These are phyloP conservation scores for Malaclemys terrapin DNA, from an alignment of 2,113 vertebrate genomes.

Conservation along the genomic window DNA sequence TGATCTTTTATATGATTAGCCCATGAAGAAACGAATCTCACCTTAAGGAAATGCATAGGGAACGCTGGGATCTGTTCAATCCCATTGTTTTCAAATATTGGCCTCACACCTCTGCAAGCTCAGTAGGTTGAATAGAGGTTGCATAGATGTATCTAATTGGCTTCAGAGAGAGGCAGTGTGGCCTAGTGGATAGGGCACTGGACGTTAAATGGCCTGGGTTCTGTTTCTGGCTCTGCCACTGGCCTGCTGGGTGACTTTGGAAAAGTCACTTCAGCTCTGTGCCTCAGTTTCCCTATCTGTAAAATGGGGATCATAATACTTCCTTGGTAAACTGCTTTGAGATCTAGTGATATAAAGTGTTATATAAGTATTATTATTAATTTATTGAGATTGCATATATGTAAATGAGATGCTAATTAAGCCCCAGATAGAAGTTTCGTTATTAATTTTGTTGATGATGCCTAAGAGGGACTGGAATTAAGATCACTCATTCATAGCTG, in stretches of 20 bases:
- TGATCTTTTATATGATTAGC: background rate
- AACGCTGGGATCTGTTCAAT: constrained; percentile 4
- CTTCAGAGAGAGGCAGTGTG: background rate
- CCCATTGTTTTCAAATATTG: background rate
- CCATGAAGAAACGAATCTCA: background rate
- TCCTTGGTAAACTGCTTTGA: background rate
- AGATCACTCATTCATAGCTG: background rate
- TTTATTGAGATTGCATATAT: background rate
- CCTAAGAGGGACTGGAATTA: background rate
- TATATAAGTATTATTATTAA: background rate
- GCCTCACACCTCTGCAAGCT: background rate
- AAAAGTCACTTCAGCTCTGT: background rate
- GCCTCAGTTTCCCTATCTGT: background rate
- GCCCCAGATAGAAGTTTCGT: background rate
- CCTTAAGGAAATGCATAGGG: background rate
- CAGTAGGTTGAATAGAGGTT: background rate
- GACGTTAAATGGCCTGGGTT: background rate
- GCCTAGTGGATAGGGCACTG: background rate
- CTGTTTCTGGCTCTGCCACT: background rate
- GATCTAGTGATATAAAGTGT: background rate
- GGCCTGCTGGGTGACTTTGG: background rate
- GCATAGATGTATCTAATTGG: fast-evolving
- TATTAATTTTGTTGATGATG: background rate
- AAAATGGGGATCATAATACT: background rate
- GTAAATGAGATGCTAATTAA: background rate